Conservation (phyloP, 2,797 vertebrate species). For the Agapornis canus region DNA sequence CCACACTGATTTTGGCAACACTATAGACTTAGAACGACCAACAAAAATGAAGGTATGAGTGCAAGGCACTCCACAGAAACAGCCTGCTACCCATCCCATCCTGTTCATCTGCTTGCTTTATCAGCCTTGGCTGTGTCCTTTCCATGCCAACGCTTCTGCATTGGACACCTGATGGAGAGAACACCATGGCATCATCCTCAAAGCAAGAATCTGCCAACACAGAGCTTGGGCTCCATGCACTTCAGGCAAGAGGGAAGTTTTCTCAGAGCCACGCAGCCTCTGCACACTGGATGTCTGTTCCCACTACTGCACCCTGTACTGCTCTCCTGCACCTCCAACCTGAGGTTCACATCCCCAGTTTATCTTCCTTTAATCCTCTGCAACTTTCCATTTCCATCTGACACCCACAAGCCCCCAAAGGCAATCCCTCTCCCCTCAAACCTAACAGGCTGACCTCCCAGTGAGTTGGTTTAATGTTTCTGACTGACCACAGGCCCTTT, state of each 20-base stretch:
- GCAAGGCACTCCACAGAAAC: neutral
- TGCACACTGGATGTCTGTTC: neutral
- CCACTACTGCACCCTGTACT: neutral
- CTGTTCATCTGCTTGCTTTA: neutral
- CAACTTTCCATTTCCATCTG: neutral
- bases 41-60: neutral
- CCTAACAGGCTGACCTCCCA: neutral
- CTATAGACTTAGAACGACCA: neutral
- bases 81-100: neutral
- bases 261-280: neutral
- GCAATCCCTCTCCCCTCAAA: neutral
- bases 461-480: neutral
- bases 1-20: neutral
- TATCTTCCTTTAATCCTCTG: neutral
- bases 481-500: neutral
- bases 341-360: neutral
- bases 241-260: neutral
- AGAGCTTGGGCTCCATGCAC: neutral
- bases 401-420: neutral
- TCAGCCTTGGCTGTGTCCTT: neutral
- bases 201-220: neutral
- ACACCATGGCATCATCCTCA: accelerated
- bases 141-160: neutral
- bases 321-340: neutral
- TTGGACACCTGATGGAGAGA: neutral